Evolutionary conservation across 2,797 vertebrate genomes (phyloP).

Genomic region (Salarias fasciatus): DNA sequence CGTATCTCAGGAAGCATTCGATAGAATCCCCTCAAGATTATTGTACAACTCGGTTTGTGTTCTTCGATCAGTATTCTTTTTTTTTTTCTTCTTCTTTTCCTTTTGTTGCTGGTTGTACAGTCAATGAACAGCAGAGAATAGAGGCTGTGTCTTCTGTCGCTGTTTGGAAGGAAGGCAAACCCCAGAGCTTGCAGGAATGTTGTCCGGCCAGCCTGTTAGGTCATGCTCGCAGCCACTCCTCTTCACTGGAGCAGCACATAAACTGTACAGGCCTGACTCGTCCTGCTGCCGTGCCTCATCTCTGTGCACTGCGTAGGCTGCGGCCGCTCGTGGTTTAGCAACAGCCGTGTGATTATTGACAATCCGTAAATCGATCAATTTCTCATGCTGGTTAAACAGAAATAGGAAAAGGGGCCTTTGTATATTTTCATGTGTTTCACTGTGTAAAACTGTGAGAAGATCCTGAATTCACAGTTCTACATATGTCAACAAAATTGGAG

Average conservation of each 20-base stretch:
- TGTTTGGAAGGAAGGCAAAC: slow-evolving; percentile 50
- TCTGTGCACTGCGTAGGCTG: slow-evolving; percentile 8
- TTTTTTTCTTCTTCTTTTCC: not conserved
- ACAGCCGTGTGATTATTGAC: slow-evolving; percentile 18
- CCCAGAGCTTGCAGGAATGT: slow-evolving; percentile 69
- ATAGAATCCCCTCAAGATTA: not conserved
- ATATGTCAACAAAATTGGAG: not conserved
- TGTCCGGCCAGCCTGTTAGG: slow-evolving; percentile 63
- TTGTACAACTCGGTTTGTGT: slow-evolving; percentile 15
- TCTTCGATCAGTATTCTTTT: slow-evolving; percentile 9
- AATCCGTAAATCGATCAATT: slow-evolving; percentile 38
- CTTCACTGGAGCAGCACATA: slow-evolving; percentile 36
- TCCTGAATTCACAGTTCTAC: not conserved
- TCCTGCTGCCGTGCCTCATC: slow-evolving; percentile 5
- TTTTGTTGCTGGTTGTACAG: slow-evolving; percentile 12
- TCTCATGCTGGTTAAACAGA: too few species aligned
- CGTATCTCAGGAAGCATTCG: not conserved
- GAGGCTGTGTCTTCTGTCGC: slow-evolving; percentile 35
- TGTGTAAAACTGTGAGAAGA: not conserved
- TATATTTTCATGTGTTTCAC: not conserved
- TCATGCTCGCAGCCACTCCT: slow-evolving; percentile 67
- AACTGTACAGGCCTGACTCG: slow-evolving; percentile 30
- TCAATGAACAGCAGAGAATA: slow-evolving; percentile 25
- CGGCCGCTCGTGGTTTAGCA: slow-evolving; percentile 37
- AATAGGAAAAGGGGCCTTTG: not conserved